Evolutionary conservation across 2,113 vertebrate species (phyloP).

Genomic region (Oenanthe oenanthe): DNA sequence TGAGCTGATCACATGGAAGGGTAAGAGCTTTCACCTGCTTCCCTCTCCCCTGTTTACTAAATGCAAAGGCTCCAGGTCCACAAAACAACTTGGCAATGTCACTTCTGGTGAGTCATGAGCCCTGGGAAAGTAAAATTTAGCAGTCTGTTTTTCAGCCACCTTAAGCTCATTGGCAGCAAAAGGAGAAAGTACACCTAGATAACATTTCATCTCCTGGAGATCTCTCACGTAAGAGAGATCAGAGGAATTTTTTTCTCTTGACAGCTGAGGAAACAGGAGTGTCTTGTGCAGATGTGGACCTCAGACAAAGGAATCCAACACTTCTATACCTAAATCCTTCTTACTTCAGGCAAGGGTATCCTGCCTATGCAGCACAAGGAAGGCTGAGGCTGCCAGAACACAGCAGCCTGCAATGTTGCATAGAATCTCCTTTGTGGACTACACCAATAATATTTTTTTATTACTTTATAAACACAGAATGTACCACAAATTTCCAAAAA

Average conservation of each 20-base stretch:
- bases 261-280: not conserved
- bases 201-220: not conserved
- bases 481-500: fast-evolving
- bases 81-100: not conserved
- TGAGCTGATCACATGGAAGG: not conserved
- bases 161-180: not conserved
- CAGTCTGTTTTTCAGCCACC: not conserved
- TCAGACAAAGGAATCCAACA: not conserved
- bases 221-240: not conserved
- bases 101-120: fast-evolving
- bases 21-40: not conserved
- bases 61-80: not conserved
- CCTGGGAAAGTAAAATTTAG: not conserved
- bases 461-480: not conserved
- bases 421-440: not conserved
- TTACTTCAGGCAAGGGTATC: not conserved
- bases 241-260: not conserved
- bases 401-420: not conserved
- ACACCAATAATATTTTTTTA: not conserved
- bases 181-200: not conserved
- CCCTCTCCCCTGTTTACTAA: not conserved
- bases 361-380: fast-evolving
- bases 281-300: not conserved
- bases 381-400: not conserved
- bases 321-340: not conserved